Evolutionary conservation across 2,113 vertebrate genomes (phyloP).

Genomic region (Speoplatyrhinus poulsoni): DNA sequence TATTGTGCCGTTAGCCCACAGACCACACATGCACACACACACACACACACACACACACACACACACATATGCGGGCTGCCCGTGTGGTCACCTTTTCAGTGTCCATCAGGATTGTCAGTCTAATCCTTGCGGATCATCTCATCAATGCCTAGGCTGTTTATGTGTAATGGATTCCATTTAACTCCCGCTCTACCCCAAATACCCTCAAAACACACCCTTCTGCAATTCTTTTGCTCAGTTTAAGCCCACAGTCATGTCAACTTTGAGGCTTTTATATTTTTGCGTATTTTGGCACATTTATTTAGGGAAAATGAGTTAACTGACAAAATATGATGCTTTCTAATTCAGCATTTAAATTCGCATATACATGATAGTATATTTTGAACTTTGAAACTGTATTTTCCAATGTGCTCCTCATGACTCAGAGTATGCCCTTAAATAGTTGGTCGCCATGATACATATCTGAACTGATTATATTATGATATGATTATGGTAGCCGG

Average conservation of each 20-base stretch:
- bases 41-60: constrained; percentile 7
- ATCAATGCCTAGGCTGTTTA: constrained; percentile 74
- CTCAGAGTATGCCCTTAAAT: not conserved
- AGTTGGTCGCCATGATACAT: no score
- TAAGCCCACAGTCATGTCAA: not conserved
- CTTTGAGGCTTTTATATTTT: no score
- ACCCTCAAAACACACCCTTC: constrained; percentile 7
- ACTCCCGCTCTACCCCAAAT: constrained; percentile 23
- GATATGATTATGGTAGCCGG: no score
- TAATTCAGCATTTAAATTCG: no score
- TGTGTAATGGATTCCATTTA: constrained; percentile 75
- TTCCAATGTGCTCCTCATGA: not conserved
- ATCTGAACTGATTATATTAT: no score
- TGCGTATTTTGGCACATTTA: no score
- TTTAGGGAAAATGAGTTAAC: no score
- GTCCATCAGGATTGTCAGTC: constrained; percentile 75
- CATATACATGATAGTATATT: not conserved
- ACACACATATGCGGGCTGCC: constrained; percentile 31
- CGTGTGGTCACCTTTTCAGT: constrained; percentile 75
- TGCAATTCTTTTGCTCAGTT: not conserved
- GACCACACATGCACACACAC: constrained; percentile 14
- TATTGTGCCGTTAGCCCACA: constrained; percentile 27
- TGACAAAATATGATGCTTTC: no score
- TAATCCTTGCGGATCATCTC: constrained; percentile 78
- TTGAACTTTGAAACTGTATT: not conserved